phyloP scores from a whole-genome alignment of 2,797 vertebrate genomes.

The Enteromius trimaculatus region DNA sequence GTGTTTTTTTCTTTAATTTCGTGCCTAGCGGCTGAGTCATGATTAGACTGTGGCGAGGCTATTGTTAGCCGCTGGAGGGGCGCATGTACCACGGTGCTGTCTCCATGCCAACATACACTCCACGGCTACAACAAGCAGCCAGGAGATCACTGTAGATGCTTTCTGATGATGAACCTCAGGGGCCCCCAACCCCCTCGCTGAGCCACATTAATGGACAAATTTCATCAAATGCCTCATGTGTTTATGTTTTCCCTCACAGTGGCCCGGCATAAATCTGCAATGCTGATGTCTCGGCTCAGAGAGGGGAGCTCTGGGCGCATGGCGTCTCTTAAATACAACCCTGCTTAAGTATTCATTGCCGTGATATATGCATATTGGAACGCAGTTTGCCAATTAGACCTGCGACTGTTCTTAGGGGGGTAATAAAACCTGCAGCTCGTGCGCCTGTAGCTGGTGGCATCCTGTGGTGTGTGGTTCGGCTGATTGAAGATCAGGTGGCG shows the following conservation, averaged over 20 bases:
- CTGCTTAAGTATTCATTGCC: conserved; percentile 54
- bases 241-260: conserved; percentile 46
- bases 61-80: conserved; percentile 53
- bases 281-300: conserved; percentile 40
- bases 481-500: conserved; percentile 48
- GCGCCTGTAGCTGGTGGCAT: conserved; percentile 26
- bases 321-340: conserved; percentile 53
- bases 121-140: conserved; percentile 47
- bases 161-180: conserved; percentile 53
- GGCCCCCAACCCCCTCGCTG: conserved; percentile 30
- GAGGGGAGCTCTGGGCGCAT: conserved; percentile 33
- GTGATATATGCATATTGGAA: conserved; percentile 57
- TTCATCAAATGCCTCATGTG: conserved; percentile 51
- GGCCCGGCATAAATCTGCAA: conserved; percentile 49
- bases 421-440: conserved; percentile 38
- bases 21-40: conserved; percentile 52
- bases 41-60: conserved; percentile 54
- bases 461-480: conserved; percentile 30
- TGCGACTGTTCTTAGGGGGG: conserved; percentile 46
- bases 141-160: conserved; percentile 47
- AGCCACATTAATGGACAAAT: conserved; percentile 55
- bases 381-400: conserved; percentile 58
- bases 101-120: conserved; percentile 51
- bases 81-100: conserved; percentile 47
- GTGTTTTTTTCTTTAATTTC: conserved; percentile 50